Conservation (phyloP, 2,888 invertebrate species). For the Drosophila borealis region DNA sequence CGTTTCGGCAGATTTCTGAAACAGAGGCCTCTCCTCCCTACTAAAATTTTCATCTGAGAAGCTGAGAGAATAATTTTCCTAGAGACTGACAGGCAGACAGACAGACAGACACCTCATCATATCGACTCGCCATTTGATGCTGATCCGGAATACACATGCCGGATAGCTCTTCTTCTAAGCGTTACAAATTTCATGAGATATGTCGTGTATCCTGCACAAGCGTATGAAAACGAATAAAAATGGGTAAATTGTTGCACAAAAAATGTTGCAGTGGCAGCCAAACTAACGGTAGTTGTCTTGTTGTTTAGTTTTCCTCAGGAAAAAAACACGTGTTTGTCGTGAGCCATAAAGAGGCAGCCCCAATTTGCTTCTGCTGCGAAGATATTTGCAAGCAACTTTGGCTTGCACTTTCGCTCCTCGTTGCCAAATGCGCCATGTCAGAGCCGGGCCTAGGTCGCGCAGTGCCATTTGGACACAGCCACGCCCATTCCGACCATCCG, state of each 20-base stretch:
- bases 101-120: no score
- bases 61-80: no score
- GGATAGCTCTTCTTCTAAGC: no score
- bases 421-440: conserved; percentile 19
- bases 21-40: no score
- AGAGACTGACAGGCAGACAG: no score
- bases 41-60: no score
- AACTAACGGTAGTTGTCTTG: conserved; percentile 30
- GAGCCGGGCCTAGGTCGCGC: conserved; percentile 7
- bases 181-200: no score
- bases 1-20: no score
- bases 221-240: conserved; percentile 36
- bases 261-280: conserved; percentile 21
- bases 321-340: conserved; percentile 32
- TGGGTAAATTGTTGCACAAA: conserved; percentile 60
- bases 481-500: conserved; percentile 3
- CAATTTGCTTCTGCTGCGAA: conserved; percentile 21
- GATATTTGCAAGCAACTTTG: conserved; percentile 28
- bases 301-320: conserved; percentile 28
- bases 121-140: no score
- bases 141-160: no score
- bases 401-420: conserved; percentile 20
- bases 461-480: conserved; percentile 8
- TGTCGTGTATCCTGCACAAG: no score
- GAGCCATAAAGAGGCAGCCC: conserved; percentile 13